Base-by-base conservation (phyloP, 2,888 invertebrate species). In the Ichneumoninae sp. region DNA sequence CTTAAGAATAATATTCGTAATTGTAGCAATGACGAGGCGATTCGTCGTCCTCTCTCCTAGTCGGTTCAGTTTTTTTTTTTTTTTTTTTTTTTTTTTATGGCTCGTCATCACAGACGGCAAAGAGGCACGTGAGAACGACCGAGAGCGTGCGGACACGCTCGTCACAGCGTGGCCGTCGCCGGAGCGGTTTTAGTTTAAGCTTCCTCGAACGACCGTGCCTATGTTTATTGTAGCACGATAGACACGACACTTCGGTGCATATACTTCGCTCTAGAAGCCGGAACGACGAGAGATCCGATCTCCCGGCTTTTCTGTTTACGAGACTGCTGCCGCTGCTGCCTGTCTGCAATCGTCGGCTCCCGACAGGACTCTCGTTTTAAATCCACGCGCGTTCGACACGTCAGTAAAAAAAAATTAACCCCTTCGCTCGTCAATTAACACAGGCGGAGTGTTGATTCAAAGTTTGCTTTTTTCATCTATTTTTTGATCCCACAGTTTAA, bases 251-350 rank as follows among this genome's bases (percentile, higher is more conserved):
- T 70, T 81, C 44, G 26, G 52, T 65, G 63, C 30, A 68, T 65
- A 63, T 36, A 60, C 74, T 33, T 54, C 26, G 68, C 65, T 79
- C 79, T 71, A 74, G 68, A 81, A 73, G 47, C 36, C 57, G 81
- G 84, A 84, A 89, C 85, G 89, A 88, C 77, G 90, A 90, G 90
- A 90, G 89, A 90, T 89, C 82, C 85, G 87, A 89, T 88, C 88
- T 89, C 77, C 22, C 54, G 52, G 81, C 76, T 81, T 69, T 75
- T 75, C 40, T 75, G 81, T 81, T 81, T 81, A 81, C 75, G 81
- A 81, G 69, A 81, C 63, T 63, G 33, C 63, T 33, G 63, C 63
- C 19, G 52, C 52, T n/a, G 19, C 52, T 54, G 52, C 16, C 52
- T 22, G 52, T 19, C 63, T 63, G 63, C 63, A 63, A 4, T 63